phyloP scores from a whole-genome alignment of 2,888 invertebrate genomes.

The Ptychoptera albimana region DNA sequence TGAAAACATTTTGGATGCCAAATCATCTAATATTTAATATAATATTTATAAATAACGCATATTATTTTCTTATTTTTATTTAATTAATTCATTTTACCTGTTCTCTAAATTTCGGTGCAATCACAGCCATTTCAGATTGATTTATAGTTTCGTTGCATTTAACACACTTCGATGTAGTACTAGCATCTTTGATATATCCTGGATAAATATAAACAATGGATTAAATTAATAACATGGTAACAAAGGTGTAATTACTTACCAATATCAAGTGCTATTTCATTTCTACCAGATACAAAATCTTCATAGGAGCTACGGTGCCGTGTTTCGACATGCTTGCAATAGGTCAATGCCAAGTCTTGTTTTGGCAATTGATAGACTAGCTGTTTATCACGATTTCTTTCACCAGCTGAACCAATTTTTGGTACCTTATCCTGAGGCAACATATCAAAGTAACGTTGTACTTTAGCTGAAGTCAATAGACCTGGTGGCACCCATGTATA shows the following conservation, averaged over 20 bases:
- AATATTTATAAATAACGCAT: not conserved
- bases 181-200: conserved; percentile 47
- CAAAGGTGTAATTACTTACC: conserved; percentile 36
- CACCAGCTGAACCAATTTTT: conserved; percentile 57
- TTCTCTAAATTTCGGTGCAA: conserved; percentile 67
- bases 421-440: conserved; percentile 70
- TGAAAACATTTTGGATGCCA: conserved; percentile 93
- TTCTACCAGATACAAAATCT: conserved; percentile 86
- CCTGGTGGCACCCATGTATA: conserved; percentile 50
- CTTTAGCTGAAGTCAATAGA: conserved; percentile 25
- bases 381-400: conserved; percentile 63
- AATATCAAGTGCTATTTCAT: conserved; percentile 91
- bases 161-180: conserved; percentile 52
- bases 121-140: conserved; percentile 67
- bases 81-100: conserved; percentile 26
- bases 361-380: conserved; percentile 82
- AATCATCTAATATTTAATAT: conserved; percentile 30
- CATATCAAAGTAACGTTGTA: conserved; percentile 80
- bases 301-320: conserved; percentile 69
- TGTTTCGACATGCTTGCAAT: conserved; percentile 73
- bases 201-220: conserved; percentile 9
- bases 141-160: conserved; percentile 67
- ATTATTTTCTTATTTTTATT: not conserved
- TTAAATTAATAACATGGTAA: conserved; percentile 1
- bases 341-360: conserved; percentile 80